A percentile compares a stretch with the other conserved stretches of the same genome.
phyloP scores from a whole-genome alignment of 2,113 vertebrate genomes.

The Bufo bufo region DNA sequence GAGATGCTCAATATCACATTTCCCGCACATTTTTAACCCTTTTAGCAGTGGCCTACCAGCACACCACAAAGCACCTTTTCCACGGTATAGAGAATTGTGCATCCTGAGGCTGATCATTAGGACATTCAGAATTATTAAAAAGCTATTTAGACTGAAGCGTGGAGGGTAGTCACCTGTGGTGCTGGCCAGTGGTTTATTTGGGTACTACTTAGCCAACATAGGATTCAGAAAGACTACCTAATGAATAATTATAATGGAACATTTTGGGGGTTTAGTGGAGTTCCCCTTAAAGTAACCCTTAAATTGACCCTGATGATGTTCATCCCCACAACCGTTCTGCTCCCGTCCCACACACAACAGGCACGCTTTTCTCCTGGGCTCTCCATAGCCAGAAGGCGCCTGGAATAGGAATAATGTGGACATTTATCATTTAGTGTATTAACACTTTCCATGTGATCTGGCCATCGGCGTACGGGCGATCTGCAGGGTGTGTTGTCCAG shows the following conservation, averaged over 20 bases:
- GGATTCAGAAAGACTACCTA: not conserved
- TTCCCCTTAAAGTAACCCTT: not conserved
- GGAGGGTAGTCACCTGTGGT: too few species aligned
- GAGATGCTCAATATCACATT: too few species aligned
- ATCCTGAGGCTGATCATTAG: too few species aligned
- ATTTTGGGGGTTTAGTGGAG: not conserved
- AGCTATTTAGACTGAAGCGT: too few species aligned
- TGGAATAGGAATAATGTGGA: conserved; percentile 8
- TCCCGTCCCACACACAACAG: not conserved
- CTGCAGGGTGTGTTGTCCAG: conserved; percentile 24
- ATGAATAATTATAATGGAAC: not conserved
- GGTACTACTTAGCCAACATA: too few species aligned
- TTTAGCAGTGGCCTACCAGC: too few species aligned
- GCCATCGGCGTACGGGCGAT: conserved; percentile 6
- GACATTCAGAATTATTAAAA: too few species aligned
- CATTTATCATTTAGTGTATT: conserved; percentile 20
- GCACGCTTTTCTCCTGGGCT: not conserved
- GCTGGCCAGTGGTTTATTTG: too few species aligned
- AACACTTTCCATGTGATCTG: conserved; percentile 20
- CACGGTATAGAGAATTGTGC: too few species aligned
- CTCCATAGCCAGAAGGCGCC: not conserved
- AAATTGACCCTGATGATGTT: not conserved
- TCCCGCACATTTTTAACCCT: too few species aligned
- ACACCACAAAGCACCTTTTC: too few species aligned
- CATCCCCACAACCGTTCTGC: not conserved